phyloP scores from a whole-genome alignment of 2,888 invertebrate species.

The Myopa testacea region DNA sequence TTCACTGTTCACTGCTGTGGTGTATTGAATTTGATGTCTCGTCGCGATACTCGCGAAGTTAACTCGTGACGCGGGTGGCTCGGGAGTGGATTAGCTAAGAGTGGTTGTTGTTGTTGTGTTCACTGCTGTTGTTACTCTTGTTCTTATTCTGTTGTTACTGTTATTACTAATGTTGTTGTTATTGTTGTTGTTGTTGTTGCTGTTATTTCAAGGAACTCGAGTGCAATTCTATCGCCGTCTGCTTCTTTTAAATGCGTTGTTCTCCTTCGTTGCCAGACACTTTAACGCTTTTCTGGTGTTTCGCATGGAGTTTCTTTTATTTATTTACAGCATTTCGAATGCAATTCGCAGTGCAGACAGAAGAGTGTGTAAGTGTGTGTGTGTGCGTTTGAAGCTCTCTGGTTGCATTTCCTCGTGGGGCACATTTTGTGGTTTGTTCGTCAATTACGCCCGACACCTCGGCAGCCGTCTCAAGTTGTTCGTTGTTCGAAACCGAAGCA shows the following conservation, averaged over 20 bases:
- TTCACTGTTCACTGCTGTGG: neutral
- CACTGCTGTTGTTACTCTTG: neutral
- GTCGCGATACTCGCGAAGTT: neutral
- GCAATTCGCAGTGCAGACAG: constrained; percentile 26
- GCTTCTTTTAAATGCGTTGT: constrained; percentile 7
- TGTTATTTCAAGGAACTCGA: neutral
- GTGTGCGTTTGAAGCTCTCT: constrained; percentile 4
- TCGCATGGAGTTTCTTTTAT: constrained; percentile 12
- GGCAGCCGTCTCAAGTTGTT: constrained; percentile 18
- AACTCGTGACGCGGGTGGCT: neutral
- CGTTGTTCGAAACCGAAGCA: neutral
- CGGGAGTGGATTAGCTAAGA: constrained; percentile 13
- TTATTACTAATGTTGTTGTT: constrained; percentile 5
- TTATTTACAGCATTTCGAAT: constrained; percentile 18
- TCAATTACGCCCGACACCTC: constrained; percentile 45
- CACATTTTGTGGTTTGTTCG: constrained; percentile 44
- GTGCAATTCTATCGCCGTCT: constrained; percentile 22
- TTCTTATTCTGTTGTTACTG: neutral
- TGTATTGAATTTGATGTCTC: constrained; percentile 17
- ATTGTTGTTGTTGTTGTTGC: neutral
- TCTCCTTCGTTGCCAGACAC: constrained; percentile 3
- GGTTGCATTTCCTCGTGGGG: constrained; percentile 28
- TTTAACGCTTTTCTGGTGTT: neutral
- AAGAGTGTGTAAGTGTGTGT: neutral
- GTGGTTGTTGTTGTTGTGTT: neutral